Conservation (phyloP, 2,888 invertebrate species). For the Carcina quercana region DNA sequence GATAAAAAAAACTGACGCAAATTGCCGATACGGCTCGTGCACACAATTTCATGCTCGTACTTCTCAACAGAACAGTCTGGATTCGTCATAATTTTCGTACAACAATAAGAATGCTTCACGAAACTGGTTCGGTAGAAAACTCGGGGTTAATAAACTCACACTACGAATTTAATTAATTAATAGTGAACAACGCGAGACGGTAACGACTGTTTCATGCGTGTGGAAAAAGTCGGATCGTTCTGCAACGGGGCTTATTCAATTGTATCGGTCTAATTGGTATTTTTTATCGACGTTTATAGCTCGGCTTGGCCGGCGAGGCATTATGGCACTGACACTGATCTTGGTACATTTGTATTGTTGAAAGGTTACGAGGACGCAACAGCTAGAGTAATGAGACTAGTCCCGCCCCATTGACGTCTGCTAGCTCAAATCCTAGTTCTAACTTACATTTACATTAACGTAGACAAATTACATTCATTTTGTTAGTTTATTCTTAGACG, state of each 20-base stretch:
- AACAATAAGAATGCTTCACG: slow-evolving; percentile 32
- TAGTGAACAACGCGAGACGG: slow-evolving; percentile 34
- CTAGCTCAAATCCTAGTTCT: too few relatives aligned
- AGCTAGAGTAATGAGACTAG: too few relatives aligned
- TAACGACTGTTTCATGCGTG: slow-evolving; percentile 47
- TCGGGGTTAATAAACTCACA: slow-evolving; percentile 18
- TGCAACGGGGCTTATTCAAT: slow-evolving; percentile 36
- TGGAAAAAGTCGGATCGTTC: slow-evolving; percentile 32
- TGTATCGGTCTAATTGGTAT: slow-evolving; percentile 45
- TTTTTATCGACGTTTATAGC: slow-evolving; percentile 39
- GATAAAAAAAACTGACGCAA: slow-evolving; percentile 72
- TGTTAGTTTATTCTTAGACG: too few relatives aligned
- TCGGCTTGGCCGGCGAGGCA: slow-evolving; percentile 23
- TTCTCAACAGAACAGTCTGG: slow-evolving; percentile 58
- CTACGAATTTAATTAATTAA: slow-evolving; percentile 44
- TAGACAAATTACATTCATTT: too few relatives aligned
- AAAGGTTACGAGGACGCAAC: slow-evolving; percentile 31
- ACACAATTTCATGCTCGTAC: slow-evolving; percentile 70
- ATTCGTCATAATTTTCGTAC: slow-evolving; percentile 64
- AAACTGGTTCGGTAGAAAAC: slow-evolving; percentile 26
- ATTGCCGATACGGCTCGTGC: slow-evolving; percentile 72
- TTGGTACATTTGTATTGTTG: slow-evolving; percentile 34
- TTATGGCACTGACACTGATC: slow-evolving; percentile 40
- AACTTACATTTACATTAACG: too few relatives aligned
- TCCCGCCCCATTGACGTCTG: too few relatives aligned